Base-by-base conservation (phyloP, 2,888 invertebrate genomes). In the Trichacis sp. region DNA sequence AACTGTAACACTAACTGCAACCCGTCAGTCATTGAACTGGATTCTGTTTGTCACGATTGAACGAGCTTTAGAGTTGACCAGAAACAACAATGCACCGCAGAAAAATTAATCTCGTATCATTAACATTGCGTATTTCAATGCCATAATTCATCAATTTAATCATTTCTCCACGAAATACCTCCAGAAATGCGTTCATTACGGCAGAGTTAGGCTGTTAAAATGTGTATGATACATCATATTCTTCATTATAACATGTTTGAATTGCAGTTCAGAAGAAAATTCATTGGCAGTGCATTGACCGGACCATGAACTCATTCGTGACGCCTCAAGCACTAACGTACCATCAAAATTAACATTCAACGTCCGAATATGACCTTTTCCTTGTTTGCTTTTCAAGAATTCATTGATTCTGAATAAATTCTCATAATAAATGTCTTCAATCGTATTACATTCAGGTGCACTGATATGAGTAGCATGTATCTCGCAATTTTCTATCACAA, bases 271-370 rank as follows among this genome's bases (percentile, higher is more conserved):
- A 9, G 52, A 12, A 8, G 70, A 66, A 15, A 70, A 46, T 59
- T 64, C 66, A 51, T 70, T 70, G 1, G 66, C 20, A 9, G 58
- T 15, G n/a, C 51, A 20, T 46, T 65, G 64, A 12, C 51, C 52
- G 6, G 70, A 59, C 70, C 68, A 70, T 18, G 60, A 46, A 15
- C 67, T 59, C 11, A 12, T 42, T 5, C 40, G 53, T 8, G 58
- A 49, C 8, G 49, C 47, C 2, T 65, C 42, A 15, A 64, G 62
- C 18, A 65, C 42, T 30, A 48, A 36, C 4, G 57, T 57, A 2
- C 60, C 69, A 50, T 71, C 68, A n/a, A 54, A 59, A 38, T 68
- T 71, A 0, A 62, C 12, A 42, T 64, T 69, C 3, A 62, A 47
- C 1, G 68, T 68, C 8, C 65, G 49, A 20, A 66, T 43, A 19